Evolutionary conservation across 35 echinoderm and acorn worm species (phyloP), one percentile per base, ranked within the genome.

Genomic region (Acanthaster planci): DNA sequence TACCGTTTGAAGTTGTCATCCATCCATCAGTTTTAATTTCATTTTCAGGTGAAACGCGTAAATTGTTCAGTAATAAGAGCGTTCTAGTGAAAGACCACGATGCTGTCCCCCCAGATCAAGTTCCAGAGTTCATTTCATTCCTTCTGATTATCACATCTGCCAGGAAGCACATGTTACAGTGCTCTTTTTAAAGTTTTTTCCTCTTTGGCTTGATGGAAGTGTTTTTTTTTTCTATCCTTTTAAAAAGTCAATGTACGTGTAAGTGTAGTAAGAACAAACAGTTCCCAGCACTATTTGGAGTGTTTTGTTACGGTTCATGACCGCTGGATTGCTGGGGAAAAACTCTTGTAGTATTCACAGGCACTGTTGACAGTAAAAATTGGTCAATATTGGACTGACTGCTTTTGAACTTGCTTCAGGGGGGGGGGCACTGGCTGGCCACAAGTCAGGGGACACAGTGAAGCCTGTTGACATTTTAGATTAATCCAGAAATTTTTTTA

Each of bases 381-480:
- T 72, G 23, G 64, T 72, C 64, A 72, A 72, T 72, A 72, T 72
- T 72, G 23, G 64, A 72, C 26, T 72, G 64, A 72, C 64, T 72
- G 64, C 21, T 26, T 72, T 19, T 26, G 64, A 72, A 72, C 64
- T 34, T 10, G 18, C 34, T 4, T 47, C 42, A 47, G 4, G 12
- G 42, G 12, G n/a, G 42, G 42, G 42, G 12, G 42, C 42, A 47
- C 42, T 47, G 42, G 42, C 42, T 12, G n/a, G 42, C 42, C 12
- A 47, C 42, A 47, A 47, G 42, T 12, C 42, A 6, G 42, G 42
- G 4, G 42, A 47, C 12, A 47, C 42, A 47, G 4, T 47, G 4
- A 47, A 47, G 4, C 42, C 12, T 72, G 64, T 72, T 72, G 64
- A 30, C 64, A 72, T 34, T 5, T 12, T 10, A 7, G 64, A 72